Evolutionary conservation across 1,140 invertebrate genomes (phyloP).

Genomic region (Nautilus pompilius): DNA sequence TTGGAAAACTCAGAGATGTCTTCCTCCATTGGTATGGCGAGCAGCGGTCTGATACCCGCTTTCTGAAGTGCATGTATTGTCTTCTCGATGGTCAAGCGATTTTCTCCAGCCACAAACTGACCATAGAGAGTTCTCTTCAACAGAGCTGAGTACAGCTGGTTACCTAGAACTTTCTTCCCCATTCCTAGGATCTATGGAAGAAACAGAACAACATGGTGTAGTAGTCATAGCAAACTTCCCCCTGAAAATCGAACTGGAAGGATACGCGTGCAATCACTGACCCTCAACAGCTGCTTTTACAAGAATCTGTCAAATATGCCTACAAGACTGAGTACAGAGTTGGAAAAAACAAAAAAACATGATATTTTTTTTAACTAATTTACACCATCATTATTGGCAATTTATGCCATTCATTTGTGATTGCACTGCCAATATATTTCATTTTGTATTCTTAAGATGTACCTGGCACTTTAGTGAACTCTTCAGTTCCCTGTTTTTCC

Average conservation of each 20-base stretch:
- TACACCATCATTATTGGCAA: not conserved
- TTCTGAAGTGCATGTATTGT: constrained; percentile 9
- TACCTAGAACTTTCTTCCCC: constrained; percentile 69
- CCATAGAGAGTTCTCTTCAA: constrained; percentile 97
- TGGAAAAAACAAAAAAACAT: not conserved
- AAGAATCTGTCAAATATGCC: not conserved
- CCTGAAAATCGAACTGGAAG: not conserved
- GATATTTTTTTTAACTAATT: not conserved
- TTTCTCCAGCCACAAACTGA: constrained; percentile 78
- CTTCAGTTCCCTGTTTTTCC: not conserved
- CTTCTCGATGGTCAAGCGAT: not conserved
- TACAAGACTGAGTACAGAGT: not conserved
- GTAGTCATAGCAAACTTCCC: not conserved
- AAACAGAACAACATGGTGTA: not conserved
- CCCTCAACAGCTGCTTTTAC: not conserved
- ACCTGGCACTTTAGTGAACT: not conserved
- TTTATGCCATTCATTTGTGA: not conserved
- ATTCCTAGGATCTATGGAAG: not conserved
- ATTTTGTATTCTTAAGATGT: not conserved
- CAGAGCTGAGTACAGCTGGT: constrained; percentile 76
- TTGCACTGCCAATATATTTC: not conserved
- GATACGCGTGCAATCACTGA: not conserved
- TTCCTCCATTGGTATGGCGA: constrained; percentile 95
- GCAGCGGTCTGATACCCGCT: constrained; percentile 64
- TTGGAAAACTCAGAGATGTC: too few relatives aligned